Percentiles rank a stretch among this genome's conserved stretches.
These are phyloP conservation scores for Conus canariensis DNA, from an alignment of 2,888 invertebrate species.

Conservation along the genomic window DNA sequence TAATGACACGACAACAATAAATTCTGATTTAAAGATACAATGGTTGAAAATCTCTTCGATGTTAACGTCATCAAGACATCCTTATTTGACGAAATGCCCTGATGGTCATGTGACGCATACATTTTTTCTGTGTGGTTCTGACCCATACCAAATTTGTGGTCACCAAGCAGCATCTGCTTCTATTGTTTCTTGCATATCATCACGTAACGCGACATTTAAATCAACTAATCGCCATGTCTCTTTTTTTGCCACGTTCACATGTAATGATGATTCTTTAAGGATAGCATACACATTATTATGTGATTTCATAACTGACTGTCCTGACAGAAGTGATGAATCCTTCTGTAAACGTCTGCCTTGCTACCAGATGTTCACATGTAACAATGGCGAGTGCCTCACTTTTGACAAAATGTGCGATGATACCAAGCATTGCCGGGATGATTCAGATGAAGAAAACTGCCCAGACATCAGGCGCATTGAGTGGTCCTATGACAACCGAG, in stretches of 20 bases:
- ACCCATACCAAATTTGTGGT: too few relatives aligned
- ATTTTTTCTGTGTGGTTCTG: not conserved
- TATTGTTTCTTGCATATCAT: too few relatives aligned
- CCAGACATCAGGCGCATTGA: too few relatives aligned
- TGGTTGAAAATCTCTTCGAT: not conserved
- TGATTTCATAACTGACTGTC: not conserved
- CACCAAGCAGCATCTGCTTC: not conserved
- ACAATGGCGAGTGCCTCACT: not conserved
- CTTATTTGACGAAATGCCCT: not conserved
- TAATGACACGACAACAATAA: not conserved
- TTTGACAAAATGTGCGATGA: constrained; percentile 1
- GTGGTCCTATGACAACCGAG: not conserved
- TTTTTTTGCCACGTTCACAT: not conserved
- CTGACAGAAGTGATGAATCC: not conserved
- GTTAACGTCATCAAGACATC: not conserved
- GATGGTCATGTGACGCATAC: not conserved
- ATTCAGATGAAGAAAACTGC: not conserved
- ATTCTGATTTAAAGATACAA: not conserved
- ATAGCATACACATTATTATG: not conserved
- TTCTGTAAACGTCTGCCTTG: not conserved
- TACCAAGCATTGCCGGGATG: not conserved
- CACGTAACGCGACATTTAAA: too few relatives aligned
- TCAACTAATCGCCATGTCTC: not conserved
- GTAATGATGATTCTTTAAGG: not conserved
- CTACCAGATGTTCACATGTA: not conserved